These are phyloP conservation scores for Rhyzopertha dominica DNA, from an alignment of 1,140 invertebrate species.

Conservation along the genomic window DNA sequence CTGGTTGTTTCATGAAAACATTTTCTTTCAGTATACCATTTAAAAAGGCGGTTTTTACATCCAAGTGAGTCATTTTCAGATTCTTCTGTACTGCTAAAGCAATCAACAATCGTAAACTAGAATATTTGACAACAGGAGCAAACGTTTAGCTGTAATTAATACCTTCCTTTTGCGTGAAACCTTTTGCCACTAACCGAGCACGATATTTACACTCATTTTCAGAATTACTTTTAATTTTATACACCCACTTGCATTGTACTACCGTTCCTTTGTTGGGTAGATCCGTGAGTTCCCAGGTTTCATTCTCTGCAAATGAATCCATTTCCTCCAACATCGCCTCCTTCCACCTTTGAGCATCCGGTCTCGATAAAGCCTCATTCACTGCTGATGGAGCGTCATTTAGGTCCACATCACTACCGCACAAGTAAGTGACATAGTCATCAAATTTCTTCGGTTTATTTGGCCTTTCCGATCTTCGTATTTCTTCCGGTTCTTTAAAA, in stretches of 20 bases:
- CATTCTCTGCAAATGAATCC: slow-evolving; percentile 33
- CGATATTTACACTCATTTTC: slow-evolving; percentile 40
- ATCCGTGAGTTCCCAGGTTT: slow-evolving; percentile 39
- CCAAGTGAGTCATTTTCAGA: too few species aligned
- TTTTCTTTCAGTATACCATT: too few species aligned
- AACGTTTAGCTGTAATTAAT: slow-evolving; percentile 41
- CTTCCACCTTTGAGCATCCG: slow-evolving; percentile 26
- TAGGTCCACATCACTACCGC: background rate
- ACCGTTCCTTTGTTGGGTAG: slow-evolving; percentile 30
- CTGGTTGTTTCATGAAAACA: too few species aligned
- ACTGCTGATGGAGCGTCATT: slow-evolving; percentile 18
- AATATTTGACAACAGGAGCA: slow-evolving; percentile 37
- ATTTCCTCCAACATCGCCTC: slow-evolving; percentile 33
- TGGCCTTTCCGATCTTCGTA: background rate
- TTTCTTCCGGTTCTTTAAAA: background rate
- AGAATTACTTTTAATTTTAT: slow-evolving; percentile 35
- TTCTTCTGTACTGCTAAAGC: too few species aligned
- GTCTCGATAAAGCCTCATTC: slow-evolving; percentile 23
- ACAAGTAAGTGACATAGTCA: slow-evolving; percentile 12
- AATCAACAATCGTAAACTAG: slow-evolving; percentile 36
- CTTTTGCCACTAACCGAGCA: slow-evolving; percentile 45
- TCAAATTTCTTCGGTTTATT: slow-evolving; percentile 10
- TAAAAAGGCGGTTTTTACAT: too few species aligned
- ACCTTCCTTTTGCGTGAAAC: slow-evolving; percentile 40
- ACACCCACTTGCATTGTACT: slow-evolving; percentile 44